Conservation (phyloP, 2,113 vertebrate genomes). For the Calidris pugnax region DNA sequence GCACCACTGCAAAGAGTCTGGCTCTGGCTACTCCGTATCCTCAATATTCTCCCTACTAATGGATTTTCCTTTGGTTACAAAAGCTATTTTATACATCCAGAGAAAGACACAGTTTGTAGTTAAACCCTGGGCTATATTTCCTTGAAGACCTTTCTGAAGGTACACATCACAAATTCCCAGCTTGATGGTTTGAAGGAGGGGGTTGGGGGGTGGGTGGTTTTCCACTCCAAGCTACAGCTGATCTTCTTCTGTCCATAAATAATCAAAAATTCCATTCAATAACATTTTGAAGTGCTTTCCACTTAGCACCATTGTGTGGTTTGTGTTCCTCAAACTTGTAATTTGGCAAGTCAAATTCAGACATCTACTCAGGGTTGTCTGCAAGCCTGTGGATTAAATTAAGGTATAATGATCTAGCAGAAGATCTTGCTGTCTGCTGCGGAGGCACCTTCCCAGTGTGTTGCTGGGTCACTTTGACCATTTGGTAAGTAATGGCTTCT, state of each 20-base stretch:
- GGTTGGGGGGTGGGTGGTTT: not conserved
- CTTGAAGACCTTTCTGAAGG: not conserved
- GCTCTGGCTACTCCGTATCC: not conserved
- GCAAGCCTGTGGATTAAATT: not conserved
- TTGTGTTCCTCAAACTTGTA: not conserved
- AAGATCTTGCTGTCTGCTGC: slow-evolving; percentile 45
- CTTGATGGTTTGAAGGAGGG: not conserved
- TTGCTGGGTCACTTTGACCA: slow-evolving; percentile 13
- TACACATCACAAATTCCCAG: not conserved
- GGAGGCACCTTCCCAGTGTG: slow-evolving; percentile 36
- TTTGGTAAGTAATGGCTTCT: not conserved
- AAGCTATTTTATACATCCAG: not conserved
- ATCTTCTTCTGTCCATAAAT: not conserved
- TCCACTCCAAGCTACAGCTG: not conserved
- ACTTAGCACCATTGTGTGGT: not conserved
- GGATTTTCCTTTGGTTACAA: slow-evolving; percentile 12
- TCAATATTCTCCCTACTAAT: not conserved
- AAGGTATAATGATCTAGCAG: slow-evolving; percentile 23
- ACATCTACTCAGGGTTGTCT: not conserved
- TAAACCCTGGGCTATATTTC: not conserved
- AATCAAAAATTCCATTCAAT: not conserved
- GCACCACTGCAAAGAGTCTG: not conserved
- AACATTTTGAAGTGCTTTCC: not conserved
- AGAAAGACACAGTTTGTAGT: not conserved
- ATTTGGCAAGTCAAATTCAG: not conserved